A percentile compares a stretch with the other conserved stretches of the same genome.
phyloP scores from a whole-genome alignment of 2,888 invertebrate genomes.

The Biston stratarius region DNA sequence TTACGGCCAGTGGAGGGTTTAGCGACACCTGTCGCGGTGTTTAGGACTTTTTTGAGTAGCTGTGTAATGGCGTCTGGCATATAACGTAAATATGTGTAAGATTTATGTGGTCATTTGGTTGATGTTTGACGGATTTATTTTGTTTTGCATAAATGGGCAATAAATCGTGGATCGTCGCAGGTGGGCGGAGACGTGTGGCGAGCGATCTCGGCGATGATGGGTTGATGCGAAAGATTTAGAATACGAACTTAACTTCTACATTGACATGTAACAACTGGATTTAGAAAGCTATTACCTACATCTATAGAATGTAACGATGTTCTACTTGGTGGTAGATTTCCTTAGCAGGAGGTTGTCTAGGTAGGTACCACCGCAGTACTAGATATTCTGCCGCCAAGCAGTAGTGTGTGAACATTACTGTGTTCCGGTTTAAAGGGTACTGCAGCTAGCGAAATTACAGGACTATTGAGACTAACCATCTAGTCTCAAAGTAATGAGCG shows the following conservation, averaged over 20 bases:
- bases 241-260: slow-evolving; percentile 24
- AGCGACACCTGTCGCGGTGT: slow-evolving; percentile 67
- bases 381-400: no score
- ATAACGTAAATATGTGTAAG: slow-evolving; percentile 74
- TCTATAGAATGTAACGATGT: no score
- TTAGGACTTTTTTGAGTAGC: slow-evolving; percentile 38
- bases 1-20: slow-evolving; percentile 66
- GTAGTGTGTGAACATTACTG: no score
- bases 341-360: no score
- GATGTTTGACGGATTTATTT: slow-evolving; percentile 80
- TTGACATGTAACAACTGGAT: background rate
- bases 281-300: background rate
- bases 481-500: no score
- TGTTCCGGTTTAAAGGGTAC: no score
- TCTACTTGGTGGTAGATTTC: no score
- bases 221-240: slow-evolving; percentile 48
- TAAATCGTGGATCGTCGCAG: slow-evolving; percentile 62
- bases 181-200: slow-evolving; percentile 66
- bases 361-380: no score
- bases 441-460: no score
- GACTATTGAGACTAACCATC: no score
- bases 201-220: slow-evolving; percentile 51
- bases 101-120: slow-evolving; percentile 75
- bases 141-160: slow-evolving; percentile 68
- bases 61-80: slow-evolving; percentile 63